Conservation (phyloP, 23 tunicate species). For the Halocynthia roretzi region DNA sequence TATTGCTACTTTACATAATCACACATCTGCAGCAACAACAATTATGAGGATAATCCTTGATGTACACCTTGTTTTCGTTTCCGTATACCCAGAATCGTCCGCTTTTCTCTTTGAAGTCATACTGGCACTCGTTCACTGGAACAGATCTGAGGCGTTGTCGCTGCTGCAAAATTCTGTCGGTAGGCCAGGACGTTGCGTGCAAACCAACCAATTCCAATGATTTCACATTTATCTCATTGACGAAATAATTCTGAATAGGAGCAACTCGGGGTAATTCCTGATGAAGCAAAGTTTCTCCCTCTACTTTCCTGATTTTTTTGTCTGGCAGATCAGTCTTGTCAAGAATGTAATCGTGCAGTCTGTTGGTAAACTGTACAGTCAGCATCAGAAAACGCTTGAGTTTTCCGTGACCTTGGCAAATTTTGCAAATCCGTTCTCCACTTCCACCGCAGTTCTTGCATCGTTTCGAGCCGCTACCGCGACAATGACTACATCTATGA, state of each 20-base stretch:
- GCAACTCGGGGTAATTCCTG: slow-evolving; percentile 47
- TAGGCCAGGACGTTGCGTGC: slow-evolving; percentile 58
- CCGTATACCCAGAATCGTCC: slow-evolving; percentile 96
- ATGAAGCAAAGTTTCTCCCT: slow-evolving; percentile 63
- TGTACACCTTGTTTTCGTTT: slow-evolving; percentile 43
- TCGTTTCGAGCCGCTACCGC: slow-evolving; percentile 39
- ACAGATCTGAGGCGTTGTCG: slow-evolving; percentile 58
- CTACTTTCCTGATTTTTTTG: slow-evolving; percentile 50
- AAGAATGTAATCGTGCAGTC: slow-evolving; percentile 45
- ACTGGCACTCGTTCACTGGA: slow-evolving; percentile 78
- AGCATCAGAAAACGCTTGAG: slow-evolving; percentile 68
- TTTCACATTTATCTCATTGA: slow-evolving; percentile 43
- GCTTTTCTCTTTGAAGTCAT: slow-evolving; percentile 40
- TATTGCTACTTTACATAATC: too few relatives aligned
- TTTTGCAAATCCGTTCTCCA: slow-evolving; percentile 42
- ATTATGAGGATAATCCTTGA: slow-evolving; percentile 78
- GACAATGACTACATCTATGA: slow-evolving; percentile 25
- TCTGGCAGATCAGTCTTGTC: slow-evolving; percentile 74
- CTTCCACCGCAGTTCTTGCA: slow-evolving; percentile 51
- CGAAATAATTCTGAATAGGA: slow-evolving; percentile 32
- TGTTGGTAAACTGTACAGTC: slow-evolving; percentile 48
- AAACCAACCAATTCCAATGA: slow-evolving; percentile 36
- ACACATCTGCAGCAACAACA: slow-evolving; percentile 55
- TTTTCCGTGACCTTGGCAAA: slow-evolving; percentile 53
- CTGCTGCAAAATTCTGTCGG: slow-evolving; percentile 61